Conservation (phyloP, 2,888 invertebrate genomes). For the Leucophora obtusa region DNA sequence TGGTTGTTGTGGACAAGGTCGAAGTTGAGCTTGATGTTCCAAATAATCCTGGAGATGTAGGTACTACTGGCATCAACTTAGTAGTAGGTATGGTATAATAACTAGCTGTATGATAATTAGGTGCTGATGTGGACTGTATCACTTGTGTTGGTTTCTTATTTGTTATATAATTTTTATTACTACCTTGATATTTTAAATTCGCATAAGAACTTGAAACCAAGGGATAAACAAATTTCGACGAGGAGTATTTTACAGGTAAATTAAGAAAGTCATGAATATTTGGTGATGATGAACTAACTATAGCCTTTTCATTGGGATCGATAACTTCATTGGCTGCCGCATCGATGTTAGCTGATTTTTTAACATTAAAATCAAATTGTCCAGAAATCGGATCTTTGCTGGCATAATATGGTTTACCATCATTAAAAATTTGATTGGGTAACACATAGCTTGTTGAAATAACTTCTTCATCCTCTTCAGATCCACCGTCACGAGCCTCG, state of each 20-base stretch:
- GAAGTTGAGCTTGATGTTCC: slow-evolving; percentile 60
- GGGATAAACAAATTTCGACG: slow-evolving; percentile 84
- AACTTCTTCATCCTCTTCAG: slow-evolving; percentile 74
- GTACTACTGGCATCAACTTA: slow-evolving; percentile 71
- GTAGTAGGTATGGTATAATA: slow-evolving; percentile 73
- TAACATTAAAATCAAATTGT: slow-evolving; percentile 82
- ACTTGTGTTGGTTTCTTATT: slow-evolving; percentile 80
- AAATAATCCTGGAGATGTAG: slow-evolving; percentile 66
- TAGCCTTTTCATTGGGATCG: slow-evolving; percentile 81
- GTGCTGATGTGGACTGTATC: slow-evolving; percentile 71
- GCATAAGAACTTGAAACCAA: slow-evolving; percentile 86
- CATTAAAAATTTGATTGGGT: slow-evolving; percentile 83
- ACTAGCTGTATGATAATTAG: slow-evolving; percentile 70
- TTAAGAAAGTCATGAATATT: slow-evolving; percentile 85
- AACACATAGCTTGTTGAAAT: slow-evolving; percentile 76
- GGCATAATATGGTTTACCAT: slow-evolving; percentile 85
- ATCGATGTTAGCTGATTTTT: slow-evolving; percentile 79
- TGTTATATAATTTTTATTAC: slow-evolving; percentile 79
- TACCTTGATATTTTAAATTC: slow-evolving; percentile 85
- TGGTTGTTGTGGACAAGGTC: slow-evolving; percentile 68
- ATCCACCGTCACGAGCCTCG: slow-evolving; percentile 72
- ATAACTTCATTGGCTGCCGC: slow-evolving; percentile 76
- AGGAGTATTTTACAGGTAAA: slow-evolving; percentile 84
- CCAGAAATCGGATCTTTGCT: slow-evolving; percentile 85
- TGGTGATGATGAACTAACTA: slow-evolving; percentile 81